phyloP scores from a whole-genome alignment of 2,888 invertebrate species.

The Uropetala carovei region DNA sequence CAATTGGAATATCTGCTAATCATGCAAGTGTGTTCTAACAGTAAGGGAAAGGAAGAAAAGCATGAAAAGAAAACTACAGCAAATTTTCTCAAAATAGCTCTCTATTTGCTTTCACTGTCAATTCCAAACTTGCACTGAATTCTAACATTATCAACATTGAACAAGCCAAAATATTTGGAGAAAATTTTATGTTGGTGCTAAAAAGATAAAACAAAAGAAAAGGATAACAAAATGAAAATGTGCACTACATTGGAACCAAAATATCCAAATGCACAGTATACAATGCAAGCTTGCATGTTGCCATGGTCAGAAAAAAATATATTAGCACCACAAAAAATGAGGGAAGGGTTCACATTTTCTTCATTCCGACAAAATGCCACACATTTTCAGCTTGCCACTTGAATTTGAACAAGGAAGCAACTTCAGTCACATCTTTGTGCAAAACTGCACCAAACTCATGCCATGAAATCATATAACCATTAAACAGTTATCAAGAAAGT shows the following conservation, averaged over 20 bases:
- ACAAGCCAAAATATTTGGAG: constrained; percentile 12
- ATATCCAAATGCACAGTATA: background rate
- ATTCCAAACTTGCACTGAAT: constrained; percentile 30
- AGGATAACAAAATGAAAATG: constrained; percentile 27
- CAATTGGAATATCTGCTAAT: background rate
- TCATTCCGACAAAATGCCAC: constrained; percentile 15
- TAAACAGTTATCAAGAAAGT: background rate
- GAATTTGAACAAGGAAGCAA: background rate
- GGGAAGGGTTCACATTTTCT: constrained; percentile 4
- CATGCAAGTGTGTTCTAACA: constrained; percentile 27
- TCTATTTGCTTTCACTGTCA: constrained; percentile 50
- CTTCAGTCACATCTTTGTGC: background rate
- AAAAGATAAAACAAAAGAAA: constrained; percentile 8
- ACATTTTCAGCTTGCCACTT: background rate
- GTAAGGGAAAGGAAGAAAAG: constrained; percentile 33
- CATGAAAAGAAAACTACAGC: constrained; percentile 34
- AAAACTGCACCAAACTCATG: background rate
- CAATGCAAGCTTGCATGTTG: constrained; percentile 29
- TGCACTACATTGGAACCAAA: constrained; percentile 25
- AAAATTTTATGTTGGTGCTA: constrained; percentile 41
- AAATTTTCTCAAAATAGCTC: constrained; percentile 25
- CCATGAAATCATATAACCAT: background rate
- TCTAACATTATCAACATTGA: constrained; percentile 29
- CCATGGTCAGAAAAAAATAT: constrained; percentile 1
- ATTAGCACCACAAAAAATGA: constrained; percentile 5